phyloP scores from a whole-genome alignment of 2,113 vertebrate species.

The Odobenus rosmarus region DNA sequence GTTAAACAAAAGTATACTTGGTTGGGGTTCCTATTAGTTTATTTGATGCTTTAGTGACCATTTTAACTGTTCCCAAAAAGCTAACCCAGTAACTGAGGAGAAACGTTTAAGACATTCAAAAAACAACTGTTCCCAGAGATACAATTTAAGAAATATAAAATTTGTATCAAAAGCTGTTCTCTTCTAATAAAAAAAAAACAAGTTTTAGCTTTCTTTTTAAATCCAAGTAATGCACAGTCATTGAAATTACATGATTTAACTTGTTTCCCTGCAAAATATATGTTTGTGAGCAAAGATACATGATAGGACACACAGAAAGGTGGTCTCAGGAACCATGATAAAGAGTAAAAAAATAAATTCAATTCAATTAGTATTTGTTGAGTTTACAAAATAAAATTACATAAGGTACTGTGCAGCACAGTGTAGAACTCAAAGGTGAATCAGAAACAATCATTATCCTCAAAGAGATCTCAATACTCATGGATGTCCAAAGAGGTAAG shows the following conservation, averaged over 20 bases:
- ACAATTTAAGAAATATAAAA: slow-evolving; percentile 39
- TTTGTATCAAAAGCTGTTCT: slow-evolving; percentile 31
- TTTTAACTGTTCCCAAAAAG: slow-evolving; percentile 20
- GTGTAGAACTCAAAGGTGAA: neutral
- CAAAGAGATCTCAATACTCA: neutral
- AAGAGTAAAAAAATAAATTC: neutral
- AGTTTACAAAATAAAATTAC: neutral
- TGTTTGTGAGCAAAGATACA: neutral
- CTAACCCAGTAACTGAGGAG: slow-evolving; percentile 20
- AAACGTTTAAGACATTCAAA: neutral
- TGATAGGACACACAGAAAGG: neutral
- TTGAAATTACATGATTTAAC: neutral
- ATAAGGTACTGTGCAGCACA: neutral
- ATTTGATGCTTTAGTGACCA: neutral
- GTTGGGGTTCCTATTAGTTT: neutral
- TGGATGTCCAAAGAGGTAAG: neutral
- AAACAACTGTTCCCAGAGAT: neutral
- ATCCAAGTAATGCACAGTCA: neutral
- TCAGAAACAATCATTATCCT: neutral
- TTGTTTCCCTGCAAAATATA: neutral
- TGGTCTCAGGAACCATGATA: neutral
- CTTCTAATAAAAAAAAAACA: slow-evolving; percentile 7
- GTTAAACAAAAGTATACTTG: slow-evolving; percentile 16
- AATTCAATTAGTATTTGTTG: neutral
- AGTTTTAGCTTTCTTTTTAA: slow-evolving; percentile 23